Conservation (phyloP, 2,888 invertebrate species). For the Drosophila leonis region DNA sequence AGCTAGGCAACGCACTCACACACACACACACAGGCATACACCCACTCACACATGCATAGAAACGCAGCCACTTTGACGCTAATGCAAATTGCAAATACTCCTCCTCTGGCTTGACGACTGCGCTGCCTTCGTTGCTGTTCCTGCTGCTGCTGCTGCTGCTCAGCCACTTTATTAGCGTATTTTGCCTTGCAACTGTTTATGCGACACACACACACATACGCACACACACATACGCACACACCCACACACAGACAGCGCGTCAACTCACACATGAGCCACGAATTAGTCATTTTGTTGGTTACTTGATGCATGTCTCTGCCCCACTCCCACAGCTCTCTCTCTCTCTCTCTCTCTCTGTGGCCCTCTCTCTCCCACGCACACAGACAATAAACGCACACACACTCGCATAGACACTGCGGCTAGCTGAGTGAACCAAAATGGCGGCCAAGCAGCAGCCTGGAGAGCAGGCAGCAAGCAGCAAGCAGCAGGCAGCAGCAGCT, state of each 20-base stretch:
- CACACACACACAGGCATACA: conserved; percentile 3
- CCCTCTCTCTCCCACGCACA: not conserved
- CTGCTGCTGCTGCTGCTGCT: conserved; percentile 42
- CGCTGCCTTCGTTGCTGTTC: conserved; percentile 27
- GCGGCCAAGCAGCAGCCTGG: conserved; percentile 44
- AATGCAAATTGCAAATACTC: conserved; percentile 75
- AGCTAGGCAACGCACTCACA: not conserved
- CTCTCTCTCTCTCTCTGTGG: not conserved
- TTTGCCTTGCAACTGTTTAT: conserved; percentile 82
- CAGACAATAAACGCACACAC: conserved; percentile 48
- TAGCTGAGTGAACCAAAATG: conserved; percentile 62
- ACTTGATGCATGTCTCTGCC: conserved; percentile 79
- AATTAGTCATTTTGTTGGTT: conserved; percentile 84
- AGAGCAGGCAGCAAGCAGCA: conserved; percentile 6
- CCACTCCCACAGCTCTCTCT: not conserved
- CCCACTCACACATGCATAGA: conserved; percentile 50
- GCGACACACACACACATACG: conserved; percentile 58
- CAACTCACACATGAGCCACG: conserved; percentile 56
- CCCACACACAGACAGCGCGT: conserved; percentile 15
- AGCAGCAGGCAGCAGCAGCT: not conserved
- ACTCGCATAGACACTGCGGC: conserved; percentile 20
- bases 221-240: conserved; percentile 11
- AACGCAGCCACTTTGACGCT: conserved; percentile 80
- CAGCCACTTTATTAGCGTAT: conserved; percentile 83
- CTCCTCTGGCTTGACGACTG: conserved; percentile 12